A percentile compares a stretch with the other conserved stretches of the same genome.
Conservation (phyloP, 2,888 invertebrate species). For the Endomychus coccineus region DNA sequence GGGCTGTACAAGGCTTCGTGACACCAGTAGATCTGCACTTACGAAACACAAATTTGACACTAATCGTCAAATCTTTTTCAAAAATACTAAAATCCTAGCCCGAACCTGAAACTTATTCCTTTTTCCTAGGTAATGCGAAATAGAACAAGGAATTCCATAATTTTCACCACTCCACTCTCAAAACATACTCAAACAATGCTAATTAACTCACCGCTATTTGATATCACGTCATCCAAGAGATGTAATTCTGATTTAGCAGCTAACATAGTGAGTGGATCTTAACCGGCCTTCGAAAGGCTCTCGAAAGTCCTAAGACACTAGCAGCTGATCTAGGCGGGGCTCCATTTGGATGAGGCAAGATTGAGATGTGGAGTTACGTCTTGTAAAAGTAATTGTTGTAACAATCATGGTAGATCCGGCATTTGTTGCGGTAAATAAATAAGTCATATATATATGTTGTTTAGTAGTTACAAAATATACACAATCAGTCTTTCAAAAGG, state of each 20-base stretch:
- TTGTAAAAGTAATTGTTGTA: slow-evolving; percentile 74
- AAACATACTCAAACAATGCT: background rate
- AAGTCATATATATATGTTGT: too few species aligned
- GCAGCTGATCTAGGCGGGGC: slow-evolving; percentile 50
- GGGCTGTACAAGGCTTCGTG: too few species aligned
- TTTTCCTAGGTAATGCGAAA: too few species aligned
- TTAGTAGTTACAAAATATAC: too few species aligned
- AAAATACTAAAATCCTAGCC: too few species aligned
- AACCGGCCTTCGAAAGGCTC: slow-evolving; percentile 58
- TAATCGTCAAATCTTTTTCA: too few species aligned
- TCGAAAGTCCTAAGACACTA: slow-evolving; percentile 52
- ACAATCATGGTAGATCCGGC: slow-evolving; percentile 70
- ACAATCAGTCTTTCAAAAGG: too few species aligned
- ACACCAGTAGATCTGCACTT: too few species aligned
- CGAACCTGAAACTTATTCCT: too few species aligned
- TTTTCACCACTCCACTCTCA: slow-evolving; percentile 2
- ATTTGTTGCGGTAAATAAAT: slow-evolving; percentile 67
- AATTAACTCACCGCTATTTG: slow-evolving; percentile 59
- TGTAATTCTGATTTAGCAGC: slow-evolving; percentile 72
- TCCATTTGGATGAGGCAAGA: slow-evolving; percentile 61
- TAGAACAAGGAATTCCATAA: too few species aligned
- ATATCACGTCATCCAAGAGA: slow-evolving; percentile 67
- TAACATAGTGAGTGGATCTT: slow-evolving; percentile 70
- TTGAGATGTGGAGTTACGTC: slow-evolving; percentile 65
- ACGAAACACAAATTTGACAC: too few species aligned